phyloP scores from a whole-genome alignment of 2,797 vertebrate species.

The Anolis apletophallus region DNA sequence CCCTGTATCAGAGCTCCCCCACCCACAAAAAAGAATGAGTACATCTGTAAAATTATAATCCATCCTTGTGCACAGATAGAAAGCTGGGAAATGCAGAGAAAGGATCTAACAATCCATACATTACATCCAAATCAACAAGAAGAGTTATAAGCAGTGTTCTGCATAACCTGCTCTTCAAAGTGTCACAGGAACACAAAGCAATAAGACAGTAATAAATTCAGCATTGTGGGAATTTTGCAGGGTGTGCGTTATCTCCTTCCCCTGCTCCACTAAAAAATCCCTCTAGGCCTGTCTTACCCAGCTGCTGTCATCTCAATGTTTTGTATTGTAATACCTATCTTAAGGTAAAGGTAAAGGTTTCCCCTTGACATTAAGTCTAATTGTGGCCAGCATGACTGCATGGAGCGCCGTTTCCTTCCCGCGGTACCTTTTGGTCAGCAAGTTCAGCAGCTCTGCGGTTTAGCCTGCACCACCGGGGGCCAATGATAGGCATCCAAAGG shows the following conservation, averaged over 20 bases:
- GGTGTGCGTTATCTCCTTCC: not conserved
- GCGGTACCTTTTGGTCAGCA: too few species aligned
- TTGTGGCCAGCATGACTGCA: too few species aligned
- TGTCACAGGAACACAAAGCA: not conserved
- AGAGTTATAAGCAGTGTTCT: not conserved
- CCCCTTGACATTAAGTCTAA: too few species aligned
- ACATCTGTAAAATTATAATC: constrained; percentile 31
- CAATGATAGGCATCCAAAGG: not conserved
- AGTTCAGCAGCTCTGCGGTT: too few species aligned
- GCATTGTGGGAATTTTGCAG: not conserved
- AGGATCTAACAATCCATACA: not conserved
- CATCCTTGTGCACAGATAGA: not conserved
- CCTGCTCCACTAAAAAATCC: not conserved
- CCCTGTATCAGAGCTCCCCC: constrained; percentile 2
- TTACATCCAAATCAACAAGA: not conserved
- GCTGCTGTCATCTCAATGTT: not conserved
- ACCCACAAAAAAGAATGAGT: constrained; percentile 22
- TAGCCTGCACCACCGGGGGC: too few species aligned
- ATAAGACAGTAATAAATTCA: not conserved
- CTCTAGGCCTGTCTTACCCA: not conserved
- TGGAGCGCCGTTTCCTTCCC: too few species aligned
- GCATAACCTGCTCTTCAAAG: not conserved
- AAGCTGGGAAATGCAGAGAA: not conserved
- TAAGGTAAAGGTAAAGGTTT: too few species aligned
- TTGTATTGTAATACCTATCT: not conserved